These are phyloP conservation scores for Spicauda simplicius DNA, from an alignment of 2,888 invertebrate genomes.

Conservation along the genomic window DNA sequence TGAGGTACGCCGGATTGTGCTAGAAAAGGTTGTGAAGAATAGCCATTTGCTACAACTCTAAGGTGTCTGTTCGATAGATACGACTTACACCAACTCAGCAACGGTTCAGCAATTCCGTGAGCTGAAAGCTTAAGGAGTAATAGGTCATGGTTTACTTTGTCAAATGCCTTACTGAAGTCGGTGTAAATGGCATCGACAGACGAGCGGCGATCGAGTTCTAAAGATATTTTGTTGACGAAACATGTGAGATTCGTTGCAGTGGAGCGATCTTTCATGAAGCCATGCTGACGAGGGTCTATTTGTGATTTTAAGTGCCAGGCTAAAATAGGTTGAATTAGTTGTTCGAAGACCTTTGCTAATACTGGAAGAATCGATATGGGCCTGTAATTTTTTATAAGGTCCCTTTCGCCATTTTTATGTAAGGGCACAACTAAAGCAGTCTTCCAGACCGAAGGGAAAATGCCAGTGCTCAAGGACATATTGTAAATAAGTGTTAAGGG, in stretches of 20 bases:
- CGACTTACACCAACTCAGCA: too few species aligned
- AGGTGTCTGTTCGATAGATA: too few species aligned
- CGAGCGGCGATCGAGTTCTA: not conserved
- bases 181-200: slow-evolving; percentile 1
- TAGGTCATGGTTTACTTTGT: not conserved
- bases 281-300: slow-evolving; percentile 2
- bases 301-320: not conserved
- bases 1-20: too few species aligned
- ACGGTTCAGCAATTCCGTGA: too few species aligned
- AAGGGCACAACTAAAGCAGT: not conserved
- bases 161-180: not conserved
- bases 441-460: not conserved
- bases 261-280: not conserved
- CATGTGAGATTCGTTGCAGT: not conserved
- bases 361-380: not conserved
- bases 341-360: not conserved
- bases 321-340: not conserved
- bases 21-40: too few species aligned
- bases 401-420: not conserved
- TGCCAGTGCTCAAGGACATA: not conserved
- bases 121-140: too few species aligned
- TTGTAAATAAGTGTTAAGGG: not conserved
- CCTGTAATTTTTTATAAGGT: not conserved
- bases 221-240: not conserved
- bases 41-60: too few species aligned